A percentile compares a stretch with the other conserved stretches of the same genome.
phyloP scores from a whole-genome alignment of 2,113 vertebrate genomes.

The Bujurquina vittata region DNA sequence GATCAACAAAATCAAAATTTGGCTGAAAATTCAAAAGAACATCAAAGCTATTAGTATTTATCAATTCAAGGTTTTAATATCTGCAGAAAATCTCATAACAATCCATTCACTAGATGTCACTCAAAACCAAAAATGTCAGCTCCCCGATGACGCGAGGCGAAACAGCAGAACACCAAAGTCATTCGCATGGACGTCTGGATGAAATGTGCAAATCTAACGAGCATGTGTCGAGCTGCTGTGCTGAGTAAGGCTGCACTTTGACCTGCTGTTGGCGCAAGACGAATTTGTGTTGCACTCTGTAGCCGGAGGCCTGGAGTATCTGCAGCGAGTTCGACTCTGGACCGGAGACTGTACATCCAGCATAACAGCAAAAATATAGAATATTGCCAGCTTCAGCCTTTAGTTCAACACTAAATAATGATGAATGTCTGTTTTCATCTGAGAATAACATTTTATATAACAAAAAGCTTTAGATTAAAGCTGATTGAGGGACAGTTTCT shows the following conservation, averaged over 20 bases:
- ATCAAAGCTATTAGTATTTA: background rate
- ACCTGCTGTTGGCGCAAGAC: background rate
- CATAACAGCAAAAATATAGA: background rate
- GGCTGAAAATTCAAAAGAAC: background rate
- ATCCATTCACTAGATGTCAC: background rate
- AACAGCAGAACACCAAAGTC: background rate
- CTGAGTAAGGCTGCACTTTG: background rate
- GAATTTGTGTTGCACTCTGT: background rate
- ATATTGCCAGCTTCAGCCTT: background rate
- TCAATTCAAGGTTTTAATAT: background rate
- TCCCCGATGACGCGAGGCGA: background rate
- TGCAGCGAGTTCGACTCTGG: background rate
- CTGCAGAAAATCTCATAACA: background rate
- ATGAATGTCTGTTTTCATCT: background rate
- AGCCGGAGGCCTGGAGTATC: background rate
- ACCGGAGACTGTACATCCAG: background rate
- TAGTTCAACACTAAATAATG: background rate
- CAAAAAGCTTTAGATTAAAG: background rate
- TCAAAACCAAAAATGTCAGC: background rate
- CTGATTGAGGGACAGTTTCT: conserved; percentile 23
- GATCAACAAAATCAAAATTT: background rate
- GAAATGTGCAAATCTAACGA: background rate
- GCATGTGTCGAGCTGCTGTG: background rate
- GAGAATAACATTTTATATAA: background rate
- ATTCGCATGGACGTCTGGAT: background rate